Evolutionary conservation across 2,113 vertebrate genomes (phyloP), one percentile per base, ranked within the genome.

Genomic region (Picathartes gymnocephalus): DNA sequence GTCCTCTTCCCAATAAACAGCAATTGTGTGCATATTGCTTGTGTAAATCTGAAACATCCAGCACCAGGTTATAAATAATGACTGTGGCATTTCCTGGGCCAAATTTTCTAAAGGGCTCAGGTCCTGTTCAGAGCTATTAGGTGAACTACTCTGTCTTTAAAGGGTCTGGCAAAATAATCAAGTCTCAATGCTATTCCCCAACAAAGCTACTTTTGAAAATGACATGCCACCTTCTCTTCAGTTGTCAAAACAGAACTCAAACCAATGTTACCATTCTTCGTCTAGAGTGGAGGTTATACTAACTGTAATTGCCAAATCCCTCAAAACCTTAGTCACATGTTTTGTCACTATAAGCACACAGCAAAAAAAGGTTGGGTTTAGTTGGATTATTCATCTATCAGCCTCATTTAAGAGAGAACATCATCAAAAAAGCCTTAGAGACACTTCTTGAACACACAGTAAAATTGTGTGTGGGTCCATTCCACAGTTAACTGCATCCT

Each of bases 21-120:
- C 17, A 88, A 20, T 39, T 35, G 6, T 0, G 0, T 64, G 15
- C n/a, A 44, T 57, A 68, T 31, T 83, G 18, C 48, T 76, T 12
- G 2, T 10, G 51, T 73, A 81, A 86, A 89, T n/a, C 28, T 53
- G 28, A 86, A 91, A 44, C 45, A 93, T 4, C 13, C 64, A 90
- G 30, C 15, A 40, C 7, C 19, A 53, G 40, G 24, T 51, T 69
- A 57, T 31, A 47, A 18, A 42, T 24, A 50, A 27, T 7, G 13
- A 39, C 47, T 57, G 20, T 21, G 4, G 2, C 0, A 0, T 27
- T 85, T 54, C n/a, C 30, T 56, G 28, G 31, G 71, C 15, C 22
- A 50, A n/a, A 45, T 17, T 35, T 42, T 66, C 18, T n/a, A 22
- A 77, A 78, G 30, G 1, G 10, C 35, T 71, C 25, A 35, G 57